Conservation (phyloP, 2,888 invertebrate species). For the Flabesymbios commensalis region DNA sequence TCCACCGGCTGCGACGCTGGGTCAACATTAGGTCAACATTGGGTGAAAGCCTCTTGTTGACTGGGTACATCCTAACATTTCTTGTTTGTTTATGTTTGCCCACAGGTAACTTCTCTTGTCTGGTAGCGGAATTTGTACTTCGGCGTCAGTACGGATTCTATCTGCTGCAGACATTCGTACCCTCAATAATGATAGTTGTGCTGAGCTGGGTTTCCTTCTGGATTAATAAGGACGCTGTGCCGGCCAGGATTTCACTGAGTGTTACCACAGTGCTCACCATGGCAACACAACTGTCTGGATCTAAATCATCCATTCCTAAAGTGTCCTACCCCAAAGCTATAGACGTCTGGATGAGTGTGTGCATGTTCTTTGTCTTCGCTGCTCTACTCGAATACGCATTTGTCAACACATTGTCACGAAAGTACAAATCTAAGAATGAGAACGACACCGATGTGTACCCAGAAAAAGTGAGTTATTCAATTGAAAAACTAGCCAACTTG, state of each 20-base stretch:
- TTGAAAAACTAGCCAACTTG: too few species aligned
- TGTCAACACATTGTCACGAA: constrained; percentile 39
- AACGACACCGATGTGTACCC: too few species aligned
- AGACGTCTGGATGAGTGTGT: constrained; percentile 60
- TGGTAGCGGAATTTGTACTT: too few species aligned
- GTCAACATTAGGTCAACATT: too few species aligned
- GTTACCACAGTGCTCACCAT: constrained; percentile 75
- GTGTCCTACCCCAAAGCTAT: constrained; percentile 89
- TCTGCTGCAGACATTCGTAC: constrained; percentile 37
- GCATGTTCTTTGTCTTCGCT: constrained; percentile 40
- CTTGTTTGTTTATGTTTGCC: constrained; percentile 27
- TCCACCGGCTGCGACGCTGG: too few species aligned
- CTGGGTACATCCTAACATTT: too few species aligned
- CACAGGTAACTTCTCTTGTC: too few species aligned
- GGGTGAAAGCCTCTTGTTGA: too few species aligned
- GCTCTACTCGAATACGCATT: constrained; percentile 41
- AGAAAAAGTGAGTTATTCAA: too few species aligned
- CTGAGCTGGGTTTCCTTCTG: constrained; percentile 98
- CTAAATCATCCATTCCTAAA: constrained; percentile 84
- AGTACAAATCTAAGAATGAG: too few species aligned
- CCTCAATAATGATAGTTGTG: constrained; percentile 70
- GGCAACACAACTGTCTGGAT: constrained; percentile 89
- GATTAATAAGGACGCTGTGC: constrained; percentile 84
- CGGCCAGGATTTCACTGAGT: constrained; percentile 84
- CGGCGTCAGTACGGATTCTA: constrained; percentile 33